Base-by-base conservation (phyloP, 1,140 invertebrate genomes). In the Drosophila biarmipes region DNA sequence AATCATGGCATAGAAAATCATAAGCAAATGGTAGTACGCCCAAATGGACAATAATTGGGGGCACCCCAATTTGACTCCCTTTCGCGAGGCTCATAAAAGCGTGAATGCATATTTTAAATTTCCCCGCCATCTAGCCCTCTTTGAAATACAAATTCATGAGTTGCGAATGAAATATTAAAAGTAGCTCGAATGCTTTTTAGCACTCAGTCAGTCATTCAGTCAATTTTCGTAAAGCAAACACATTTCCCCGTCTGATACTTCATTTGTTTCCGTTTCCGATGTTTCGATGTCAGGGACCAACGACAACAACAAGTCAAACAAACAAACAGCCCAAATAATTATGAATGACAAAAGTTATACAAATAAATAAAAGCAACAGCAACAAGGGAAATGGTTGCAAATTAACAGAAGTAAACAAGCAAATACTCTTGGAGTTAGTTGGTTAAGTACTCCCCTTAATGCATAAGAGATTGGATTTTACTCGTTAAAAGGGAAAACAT, bases 311-410 rank as follows among this genome's bases (percentile, higher is more conserved):
- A 38, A 55, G 63, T 46, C 63, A 69, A 43, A 69, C 64, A 68
- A 68, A 67, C 78, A 73, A 87, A 77, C 84, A 79, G 76, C 62
- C 71, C 84, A 82, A 89, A 89, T 89, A 87, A 87, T 89, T 89
- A 87, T 87, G 84, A 87, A 78, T 87, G 84, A 77, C 84, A 87
- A 87, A 87, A 89, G 84, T 89, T 89, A 79, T 55, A 84, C 79
- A 89, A 89, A 84, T 82, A 80, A 76, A 82, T 67, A 69, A 81
- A 54, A 57, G 11, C 37, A 68, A 76, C 57, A 34, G 37, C 21
- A 51, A 69, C 53, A 42, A 55, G 42, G 58, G 40, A 61, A 31
- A 54, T 62, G 24, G 49, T 45, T 54, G 24, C 2, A 52, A 45
- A 53, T 38, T 19, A 63, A n/a, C 14, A 15, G 29, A 45, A 45